These are phyloP conservation scores for Platorchestia sp. DNA, from an alignment of 1,140 invertebrate genomes.

Conservation along the genomic window DNA sequence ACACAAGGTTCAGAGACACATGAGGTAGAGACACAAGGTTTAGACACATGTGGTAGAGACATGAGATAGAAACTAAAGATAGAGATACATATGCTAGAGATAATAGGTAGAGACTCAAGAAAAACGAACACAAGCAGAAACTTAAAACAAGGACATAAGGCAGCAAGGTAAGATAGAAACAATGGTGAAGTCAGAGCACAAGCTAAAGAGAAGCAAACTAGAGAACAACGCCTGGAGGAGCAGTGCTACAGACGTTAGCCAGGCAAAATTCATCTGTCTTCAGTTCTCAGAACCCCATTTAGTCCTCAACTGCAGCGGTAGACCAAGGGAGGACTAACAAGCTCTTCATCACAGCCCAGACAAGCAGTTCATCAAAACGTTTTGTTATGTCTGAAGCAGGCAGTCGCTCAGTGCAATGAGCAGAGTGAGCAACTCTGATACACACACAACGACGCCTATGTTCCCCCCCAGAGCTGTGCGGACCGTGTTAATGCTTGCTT, in stretches of 20 bases:
- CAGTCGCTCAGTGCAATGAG: neutral
- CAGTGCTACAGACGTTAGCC: neutral
- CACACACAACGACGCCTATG: neutral
- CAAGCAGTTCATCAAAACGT: neutral
- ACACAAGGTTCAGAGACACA: neutral
- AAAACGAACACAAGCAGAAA: too few species aligned
- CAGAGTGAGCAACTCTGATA: neutral
- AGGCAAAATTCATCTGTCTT: neutral
- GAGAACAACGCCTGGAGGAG: too few species aligned
- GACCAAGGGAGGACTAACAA: neutral
- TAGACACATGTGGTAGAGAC: neutral
- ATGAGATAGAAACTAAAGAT: neutral
- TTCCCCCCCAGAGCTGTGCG: neutral
- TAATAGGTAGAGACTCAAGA: too few species aligned
- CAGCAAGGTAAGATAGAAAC: too few species aligned
- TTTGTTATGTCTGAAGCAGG: neutral
- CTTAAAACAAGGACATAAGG: too few species aligned
- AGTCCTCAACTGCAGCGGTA: neutral
- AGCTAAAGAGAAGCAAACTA: too few species aligned
- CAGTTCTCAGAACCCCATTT: neutral
- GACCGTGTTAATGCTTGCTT: neutral
- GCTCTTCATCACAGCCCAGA: neutral
- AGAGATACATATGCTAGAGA: neutral
- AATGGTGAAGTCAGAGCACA: too few species aligned
- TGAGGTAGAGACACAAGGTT: neutral